Evolutionary conservation across 2,888 invertebrate genomes (phyloP).

Genomic region (Mantis religiosa): DNA sequence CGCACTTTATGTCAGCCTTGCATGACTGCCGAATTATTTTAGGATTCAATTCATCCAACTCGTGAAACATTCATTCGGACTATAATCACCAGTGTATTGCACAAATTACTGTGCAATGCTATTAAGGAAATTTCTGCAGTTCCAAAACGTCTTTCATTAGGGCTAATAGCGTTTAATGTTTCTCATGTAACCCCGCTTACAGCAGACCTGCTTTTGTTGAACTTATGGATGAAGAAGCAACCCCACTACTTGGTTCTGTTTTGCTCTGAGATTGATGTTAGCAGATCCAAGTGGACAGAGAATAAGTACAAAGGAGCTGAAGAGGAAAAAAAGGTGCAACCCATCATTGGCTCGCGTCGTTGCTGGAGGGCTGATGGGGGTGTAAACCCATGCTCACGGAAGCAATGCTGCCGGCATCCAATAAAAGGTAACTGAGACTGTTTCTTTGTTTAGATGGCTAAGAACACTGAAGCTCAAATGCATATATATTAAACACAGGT

Average conservation of each 20-base stretch:
- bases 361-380: conserved; percentile 2
- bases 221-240: background rate
- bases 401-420: background rate
- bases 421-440: background rate
- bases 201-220: too few species aligned
- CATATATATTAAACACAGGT: too few species aligned
- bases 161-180: too few species aligned
- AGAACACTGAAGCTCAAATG: background rate
- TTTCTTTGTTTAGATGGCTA: background rate
- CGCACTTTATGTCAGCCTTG: too few species aligned
- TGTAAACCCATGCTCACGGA: background rate
- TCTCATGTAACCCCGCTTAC: too few species aligned
- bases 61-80: too few species aligned
- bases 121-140: too few species aligned
- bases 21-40: too few species aligned
- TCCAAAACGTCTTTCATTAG: too few species aligned
- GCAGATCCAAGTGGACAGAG: background rate
- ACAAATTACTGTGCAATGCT: too few species aligned
- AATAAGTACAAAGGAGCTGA: background rate
- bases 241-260: background rate
- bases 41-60: too few species aligned
- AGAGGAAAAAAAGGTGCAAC: background rate
- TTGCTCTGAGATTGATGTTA: background rate
- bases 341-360: background rate
- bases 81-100: too few species aligned